Conservation (phyloP, 1,140 invertebrate species). For the Pristionchus pacificus region DNA sequence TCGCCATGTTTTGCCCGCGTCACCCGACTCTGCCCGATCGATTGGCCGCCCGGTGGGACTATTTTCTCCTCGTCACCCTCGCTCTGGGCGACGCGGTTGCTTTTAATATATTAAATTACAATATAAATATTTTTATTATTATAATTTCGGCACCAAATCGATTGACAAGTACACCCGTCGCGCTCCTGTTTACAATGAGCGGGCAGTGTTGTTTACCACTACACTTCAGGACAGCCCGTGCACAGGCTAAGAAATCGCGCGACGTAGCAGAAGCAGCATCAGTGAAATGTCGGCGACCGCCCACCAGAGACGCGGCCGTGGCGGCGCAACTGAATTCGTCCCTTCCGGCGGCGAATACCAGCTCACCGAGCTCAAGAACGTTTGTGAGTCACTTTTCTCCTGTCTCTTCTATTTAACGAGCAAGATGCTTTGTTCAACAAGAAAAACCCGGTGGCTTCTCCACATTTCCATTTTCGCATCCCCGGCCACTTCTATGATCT, state of each 20-base stretch:
- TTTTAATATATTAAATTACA: not conserved
- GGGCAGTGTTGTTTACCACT: not conserved
- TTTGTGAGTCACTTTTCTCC: not conserved
- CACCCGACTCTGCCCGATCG: not conserved
- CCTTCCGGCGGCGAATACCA: not conserved
- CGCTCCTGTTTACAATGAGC: not conserved
- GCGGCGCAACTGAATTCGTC: not conserved
- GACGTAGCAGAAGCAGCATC: not conserved
- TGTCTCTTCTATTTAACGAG: not conserved
- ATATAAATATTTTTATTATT: too few relatives aligned
- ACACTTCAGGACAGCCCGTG: too few relatives aligned
- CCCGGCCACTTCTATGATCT: not conserved
- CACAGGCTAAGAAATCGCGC: too few relatives aligned
- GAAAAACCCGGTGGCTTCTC: not conserved
- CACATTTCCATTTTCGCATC: not conserved
- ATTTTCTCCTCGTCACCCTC: not conserved
- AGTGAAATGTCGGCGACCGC: not conserved
- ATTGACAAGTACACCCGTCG: too few relatives aligned
- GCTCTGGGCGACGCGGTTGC: not conserved
- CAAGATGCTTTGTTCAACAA: too few relatives aligned
- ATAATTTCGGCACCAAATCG: too few relatives aligned
- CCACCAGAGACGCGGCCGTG: not conserved
- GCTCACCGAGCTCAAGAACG: not conserved
- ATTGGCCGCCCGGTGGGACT: too few relatives aligned
- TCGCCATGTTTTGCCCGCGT: too few relatives aligned